These are phyloP conservation scores for Drosophila equinoxialis DNA, from an alignment of 1,140 invertebrate genomes.

Conservation along the genomic window DNA sequence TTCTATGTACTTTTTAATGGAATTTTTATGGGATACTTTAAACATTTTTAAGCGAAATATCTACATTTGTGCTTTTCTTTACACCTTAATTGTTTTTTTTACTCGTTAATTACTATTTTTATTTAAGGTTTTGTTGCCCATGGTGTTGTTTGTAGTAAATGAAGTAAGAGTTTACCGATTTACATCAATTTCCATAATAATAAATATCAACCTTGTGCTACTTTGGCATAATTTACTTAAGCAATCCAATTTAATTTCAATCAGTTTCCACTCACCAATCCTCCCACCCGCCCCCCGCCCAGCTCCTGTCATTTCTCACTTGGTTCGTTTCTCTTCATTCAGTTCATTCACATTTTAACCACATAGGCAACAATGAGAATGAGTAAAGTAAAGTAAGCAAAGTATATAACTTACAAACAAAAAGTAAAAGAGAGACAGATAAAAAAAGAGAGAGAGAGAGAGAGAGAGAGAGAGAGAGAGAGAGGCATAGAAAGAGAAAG, in stretches of 20 bases:
- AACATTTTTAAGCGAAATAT: background rate
- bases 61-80: background rate
- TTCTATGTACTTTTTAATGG: background rate
- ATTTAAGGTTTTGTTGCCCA: no score
- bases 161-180: slow-evolving; percentile 3
- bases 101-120: background rate
- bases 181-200: slow-evolving; percentile 13
- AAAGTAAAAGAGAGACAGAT: background rate
- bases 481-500: background rate
- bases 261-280: background rate
- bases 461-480: background rate
- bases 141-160: no score
- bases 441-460: background rate
- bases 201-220: slow-evolving; percentile 9
- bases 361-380: background rate
- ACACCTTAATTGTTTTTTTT: background rate
- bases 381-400: slow-evolving; percentile 6
- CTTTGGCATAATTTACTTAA: slow-evolving; percentile 10
- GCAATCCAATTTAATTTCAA: slow-evolving; percentile 13
- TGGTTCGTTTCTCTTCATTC: background rate
- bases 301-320: background rate
- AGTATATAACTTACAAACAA: background rate
- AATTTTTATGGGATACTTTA: background rate
- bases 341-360: slow-evolving; percentile 10
- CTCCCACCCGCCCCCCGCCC: no score